Conservation (phyloP, 2,797 vertebrate genomes). For the Natrix natrix region DNA sequence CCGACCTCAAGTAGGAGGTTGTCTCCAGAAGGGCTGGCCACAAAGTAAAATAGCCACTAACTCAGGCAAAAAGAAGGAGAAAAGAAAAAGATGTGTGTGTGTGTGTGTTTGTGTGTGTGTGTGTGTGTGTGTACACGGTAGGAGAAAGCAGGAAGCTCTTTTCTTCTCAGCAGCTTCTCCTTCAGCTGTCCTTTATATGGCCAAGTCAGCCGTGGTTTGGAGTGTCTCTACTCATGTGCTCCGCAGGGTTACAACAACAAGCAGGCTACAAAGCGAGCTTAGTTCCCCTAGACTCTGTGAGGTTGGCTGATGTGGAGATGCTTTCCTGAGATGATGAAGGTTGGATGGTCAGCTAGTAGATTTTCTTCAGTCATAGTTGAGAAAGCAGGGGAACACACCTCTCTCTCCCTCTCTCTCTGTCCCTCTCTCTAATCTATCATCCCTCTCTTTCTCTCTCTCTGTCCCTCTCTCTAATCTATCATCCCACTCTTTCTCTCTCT, state of each 20-base stretch:
- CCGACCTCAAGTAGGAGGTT: conserved; percentile 35
- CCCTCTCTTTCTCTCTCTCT: too few species aligned
- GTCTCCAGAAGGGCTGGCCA: conserved; percentile 65
- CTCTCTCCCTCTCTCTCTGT: neutral
- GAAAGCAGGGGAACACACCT: neutral
- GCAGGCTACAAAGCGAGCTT: neutral
- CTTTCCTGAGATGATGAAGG: neutral
- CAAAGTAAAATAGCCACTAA: conserved; percentile 48
- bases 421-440: too few species aligned
- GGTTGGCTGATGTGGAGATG: neutral
- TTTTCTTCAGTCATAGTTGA: neutral
- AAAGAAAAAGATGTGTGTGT: neutral
- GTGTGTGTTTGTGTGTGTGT: neutral
- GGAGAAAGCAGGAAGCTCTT: conserved; percentile 23
- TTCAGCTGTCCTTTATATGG: conserved; percentile 26
- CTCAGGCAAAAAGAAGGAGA: conserved; percentile 27
- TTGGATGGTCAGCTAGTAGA: neutral
- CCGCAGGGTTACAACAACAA: conserved; percentile 33
- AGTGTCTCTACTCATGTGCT: conserved; percentile 25
- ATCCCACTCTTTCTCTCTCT: too few species aligned
- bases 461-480: neutral
- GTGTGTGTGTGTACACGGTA: neutral
- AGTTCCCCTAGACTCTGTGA: fast-evolving
- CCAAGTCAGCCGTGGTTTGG: conserved; percentile 36
- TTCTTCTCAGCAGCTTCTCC: conserved; percentile 22